Base-by-base conservation (phyloP, 2,888 invertebrate genomes). In the Pristionchus maxplancki region DNA sequence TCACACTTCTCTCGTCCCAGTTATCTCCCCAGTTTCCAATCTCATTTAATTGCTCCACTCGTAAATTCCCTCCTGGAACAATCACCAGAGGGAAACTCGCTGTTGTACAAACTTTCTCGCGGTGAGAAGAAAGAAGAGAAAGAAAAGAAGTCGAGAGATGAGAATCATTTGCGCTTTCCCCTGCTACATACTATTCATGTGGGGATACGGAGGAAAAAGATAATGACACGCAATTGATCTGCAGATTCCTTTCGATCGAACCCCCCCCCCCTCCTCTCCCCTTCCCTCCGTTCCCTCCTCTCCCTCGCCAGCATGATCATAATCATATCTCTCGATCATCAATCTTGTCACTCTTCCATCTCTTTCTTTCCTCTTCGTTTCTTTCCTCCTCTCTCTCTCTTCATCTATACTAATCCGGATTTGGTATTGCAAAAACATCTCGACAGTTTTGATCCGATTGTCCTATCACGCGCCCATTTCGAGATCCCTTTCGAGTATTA, bases 291-390 rank as follows among this genome's bases (percentile, higher is more conserved):
- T n/a, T 40, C 44, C n/a, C 17, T 40, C 34, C 74, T 11, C 78
- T 78, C 78, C 28, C 34, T 37, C 78, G 20, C 31, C 81, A 50
- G 31, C 48, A 9, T 81, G 81, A 81, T 50, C 50, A 81, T 81
- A 50, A 48, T 81, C 81, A 81, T 81, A 50, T 50, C 81, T 81
- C 81, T 81, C 31, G 6, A 81, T 81, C 48, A 81, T 81, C 48
- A 74, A 81, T 81, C 81, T 50, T 81, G 40, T 31, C 81, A n/a
- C 48, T 81, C 37, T 40, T 81, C 15, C 28, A 20, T 31, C 17
- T 81, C 81, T 81, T 81, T 31, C 37, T 48, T 31, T 48, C 50
- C 50, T 48, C 28, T n/a, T 31, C n/a, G n/a, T n/a, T n/a, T n/a
- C n/a, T n/a, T n/a, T n/a, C n/a, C n/a, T n/a, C n/a, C n/a, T n/a